Conservation (phyloP, 2,113 vertebrate genomes). For the Phyllostomus discolor region DNA sequence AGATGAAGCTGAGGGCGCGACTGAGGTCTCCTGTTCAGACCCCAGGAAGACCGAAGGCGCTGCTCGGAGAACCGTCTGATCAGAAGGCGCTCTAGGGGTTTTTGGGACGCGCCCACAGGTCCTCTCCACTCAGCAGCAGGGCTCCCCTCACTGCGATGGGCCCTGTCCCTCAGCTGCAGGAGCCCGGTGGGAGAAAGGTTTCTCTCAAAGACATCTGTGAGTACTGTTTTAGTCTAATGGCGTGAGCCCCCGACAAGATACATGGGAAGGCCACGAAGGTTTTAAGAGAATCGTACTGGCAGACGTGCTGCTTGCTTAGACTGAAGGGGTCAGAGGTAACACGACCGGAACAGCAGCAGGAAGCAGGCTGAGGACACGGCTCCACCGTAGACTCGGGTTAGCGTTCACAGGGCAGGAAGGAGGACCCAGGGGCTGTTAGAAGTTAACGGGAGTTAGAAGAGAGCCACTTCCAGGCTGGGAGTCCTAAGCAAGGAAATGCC, state of each 20-base stretch:
- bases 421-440: not conserved
- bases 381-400: not conserved
- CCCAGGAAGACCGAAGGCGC: not conserved
- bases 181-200: not conserved
- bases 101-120: fast-evolving
- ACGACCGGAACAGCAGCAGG: not conserved
- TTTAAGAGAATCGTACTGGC: not conserved
- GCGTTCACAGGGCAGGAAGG: not conserved
- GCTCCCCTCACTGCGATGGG: not conserved
- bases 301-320: not conserved
- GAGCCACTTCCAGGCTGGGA: not conserved
- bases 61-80: not conserved
- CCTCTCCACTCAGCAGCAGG: not conserved
- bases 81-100: not conserved
- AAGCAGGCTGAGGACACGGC: not conserved
- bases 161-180: not conserved
- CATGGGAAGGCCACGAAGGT: not conserved
- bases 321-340: not conserved
- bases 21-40: not conserved
- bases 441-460: not conserved
- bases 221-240: not conserved
- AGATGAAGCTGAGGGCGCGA: not conserved
- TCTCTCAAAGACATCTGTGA: not conserved
- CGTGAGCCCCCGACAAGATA: not conserved
- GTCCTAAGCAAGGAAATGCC: not conserved